Percentiles rank a stretch among this genome's conserved stretches.
Evolutionary conservation across 2,113 vertebrate genomes (phyloP).

Genomic region (Limnothrissa miodon): DNA sequence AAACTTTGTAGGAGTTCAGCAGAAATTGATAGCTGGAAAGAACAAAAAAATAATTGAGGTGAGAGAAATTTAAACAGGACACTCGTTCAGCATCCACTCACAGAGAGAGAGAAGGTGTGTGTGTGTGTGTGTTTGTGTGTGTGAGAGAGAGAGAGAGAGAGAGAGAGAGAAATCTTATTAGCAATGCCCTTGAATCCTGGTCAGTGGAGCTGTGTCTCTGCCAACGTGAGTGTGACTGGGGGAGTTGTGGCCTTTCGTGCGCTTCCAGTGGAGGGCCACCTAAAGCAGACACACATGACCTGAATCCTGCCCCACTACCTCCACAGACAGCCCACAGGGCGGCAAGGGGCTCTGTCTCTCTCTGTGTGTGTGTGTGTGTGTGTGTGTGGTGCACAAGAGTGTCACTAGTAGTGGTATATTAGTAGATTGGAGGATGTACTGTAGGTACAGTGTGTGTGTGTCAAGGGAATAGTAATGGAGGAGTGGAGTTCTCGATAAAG

Average conservation of each 20-base stretch:
- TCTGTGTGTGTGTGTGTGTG: conserved; percentile 16
- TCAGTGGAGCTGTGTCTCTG: conserved; percentile 29
- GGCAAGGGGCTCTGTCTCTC: not conserved
- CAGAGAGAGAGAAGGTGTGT: no score
- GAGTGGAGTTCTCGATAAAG: no score
- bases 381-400: not conserved
- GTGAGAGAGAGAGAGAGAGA: not conserved
- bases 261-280: conserved; percentile 24
- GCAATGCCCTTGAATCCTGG: conserved; percentile 42
- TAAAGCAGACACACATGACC: conserved; percentile 43
- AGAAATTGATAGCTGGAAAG: no score
- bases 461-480: no score
- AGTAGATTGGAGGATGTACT: no score
- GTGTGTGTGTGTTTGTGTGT: no score
- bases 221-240: conserved; percentile 26
- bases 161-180: conserved; percentile 38
- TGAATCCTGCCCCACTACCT: conserved; percentile 26
- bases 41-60: no score
- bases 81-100: no score
- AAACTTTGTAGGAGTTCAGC: no score
- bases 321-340: not conserved
- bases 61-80: no score
- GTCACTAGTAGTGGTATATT: not conserved
- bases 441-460: conserved; percentile 10
- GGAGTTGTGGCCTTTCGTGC: conserved; percentile 26